These are phyloP conservation scores for Bursaphelenchus mucronatus DNA, from an alignment of 1,140 invertebrate genomes.

Conservation along the genomic window DNA sequence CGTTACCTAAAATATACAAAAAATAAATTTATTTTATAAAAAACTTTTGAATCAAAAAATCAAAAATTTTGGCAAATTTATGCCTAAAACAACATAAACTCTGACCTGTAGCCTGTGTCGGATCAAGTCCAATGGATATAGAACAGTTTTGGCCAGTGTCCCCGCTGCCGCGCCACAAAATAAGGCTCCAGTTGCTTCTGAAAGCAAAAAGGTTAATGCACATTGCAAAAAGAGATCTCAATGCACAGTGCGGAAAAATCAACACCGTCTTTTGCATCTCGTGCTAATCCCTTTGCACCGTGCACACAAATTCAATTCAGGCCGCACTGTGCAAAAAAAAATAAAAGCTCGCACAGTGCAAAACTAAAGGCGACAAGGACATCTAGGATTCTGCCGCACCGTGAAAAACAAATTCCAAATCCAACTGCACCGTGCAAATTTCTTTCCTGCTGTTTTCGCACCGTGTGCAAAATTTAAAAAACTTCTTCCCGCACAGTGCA, in stretches of 20 bases:
- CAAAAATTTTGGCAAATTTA: not conserved
- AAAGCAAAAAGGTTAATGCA: not conserved
- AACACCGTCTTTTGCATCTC: conserved; percentile 5
- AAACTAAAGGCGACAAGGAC: too few species aligned
- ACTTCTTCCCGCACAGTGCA: not conserved
- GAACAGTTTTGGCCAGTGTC: conserved; percentile 36
- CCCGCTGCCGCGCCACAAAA: conserved; percentile 31
- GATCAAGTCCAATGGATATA: conserved; percentile 38
- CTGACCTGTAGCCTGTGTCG: conserved; percentile 35
- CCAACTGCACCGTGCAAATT: too few species aligned
- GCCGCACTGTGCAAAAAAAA: too few species aligned
- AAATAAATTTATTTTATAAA: conserved; percentile 4
- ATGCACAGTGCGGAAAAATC: conserved; percentile 2
- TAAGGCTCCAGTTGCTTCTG: conserved; percentile 29
- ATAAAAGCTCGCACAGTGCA: too few species aligned
- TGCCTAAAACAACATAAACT: too few species aligned
- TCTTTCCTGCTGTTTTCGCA: too few species aligned
- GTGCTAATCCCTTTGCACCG: too few species aligned
- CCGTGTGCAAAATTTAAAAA: too few species aligned
- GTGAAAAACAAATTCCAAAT: too few species aligned
- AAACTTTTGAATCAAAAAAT: not conserved
- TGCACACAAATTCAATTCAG: too few species aligned
- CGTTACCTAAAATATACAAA: conserved; percentile 34
- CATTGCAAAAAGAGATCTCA: not conserved
- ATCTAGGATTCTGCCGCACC: too few species aligned